phyloP scores from a whole-genome alignment of 2,888 invertebrate species.

The Lissocephala sabroskyi region DNA sequence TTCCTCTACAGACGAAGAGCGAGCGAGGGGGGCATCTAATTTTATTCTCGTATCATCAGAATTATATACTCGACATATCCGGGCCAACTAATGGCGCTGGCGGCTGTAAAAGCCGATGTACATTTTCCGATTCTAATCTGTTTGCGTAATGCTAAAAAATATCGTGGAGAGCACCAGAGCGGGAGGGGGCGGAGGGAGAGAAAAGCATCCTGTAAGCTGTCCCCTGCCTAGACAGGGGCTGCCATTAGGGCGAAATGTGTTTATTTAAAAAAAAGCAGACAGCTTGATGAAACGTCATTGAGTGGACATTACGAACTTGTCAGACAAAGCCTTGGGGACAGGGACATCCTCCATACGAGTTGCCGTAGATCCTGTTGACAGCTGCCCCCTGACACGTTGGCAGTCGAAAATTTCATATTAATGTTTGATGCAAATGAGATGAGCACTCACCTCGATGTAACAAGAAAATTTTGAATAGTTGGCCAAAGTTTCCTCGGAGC shows the following conservation, averaged over 20 bases:
- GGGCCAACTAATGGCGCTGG: slow-evolving; percentile 50
- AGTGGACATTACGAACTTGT: slow-evolving; percentile 41
- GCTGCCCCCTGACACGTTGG: too few species aligned
- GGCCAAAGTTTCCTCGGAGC: too few species aligned
- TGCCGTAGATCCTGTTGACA: too few species aligned
- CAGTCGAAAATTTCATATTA: too few species aligned
- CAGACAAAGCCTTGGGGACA: slow-evolving; percentile 24
- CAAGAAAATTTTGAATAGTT: too few species aligned
- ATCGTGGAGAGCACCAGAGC: background rate
- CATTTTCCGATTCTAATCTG: slow-evolving; percentile 60
- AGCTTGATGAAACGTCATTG: slow-evolving; percentile 41
- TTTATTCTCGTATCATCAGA: slow-evolving; percentile 42
- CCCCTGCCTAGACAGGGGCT: background rate
- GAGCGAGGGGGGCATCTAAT: slow-evolving; percentile 30
- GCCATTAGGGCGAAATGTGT: slow-evolving; percentile 5
- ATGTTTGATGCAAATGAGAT: too few species aligned
- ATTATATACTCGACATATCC: slow-evolving; percentile 25
- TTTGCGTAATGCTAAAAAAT: slow-evolving; percentile 34
- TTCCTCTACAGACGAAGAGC: background rate
- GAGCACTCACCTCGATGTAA: too few species aligned
- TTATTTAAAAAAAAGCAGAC: slow-evolving; percentile 39
- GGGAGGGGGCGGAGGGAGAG: background rate
- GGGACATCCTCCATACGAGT: too few species aligned
- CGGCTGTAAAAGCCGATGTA: slow-evolving; percentile 52
- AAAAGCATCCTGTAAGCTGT: background rate